phyloP scores from a whole-genome alignment of 2,888 invertebrate species.

The Synergus itoensis region DNA sequence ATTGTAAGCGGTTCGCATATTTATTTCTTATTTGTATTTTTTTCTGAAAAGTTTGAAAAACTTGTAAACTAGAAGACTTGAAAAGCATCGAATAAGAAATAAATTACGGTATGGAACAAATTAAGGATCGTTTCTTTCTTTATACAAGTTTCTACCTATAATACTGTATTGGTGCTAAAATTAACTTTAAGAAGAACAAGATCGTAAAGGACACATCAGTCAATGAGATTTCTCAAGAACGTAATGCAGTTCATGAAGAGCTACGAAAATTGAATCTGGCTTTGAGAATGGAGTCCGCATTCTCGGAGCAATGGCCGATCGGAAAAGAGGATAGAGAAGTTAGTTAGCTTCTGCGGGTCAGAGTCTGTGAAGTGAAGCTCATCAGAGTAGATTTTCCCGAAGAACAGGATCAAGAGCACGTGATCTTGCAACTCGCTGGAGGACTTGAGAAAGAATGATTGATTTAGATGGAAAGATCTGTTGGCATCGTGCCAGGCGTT shows the following conservation, averaged over 20 bases:
- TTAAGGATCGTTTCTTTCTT: background rate
- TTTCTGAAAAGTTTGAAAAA: no score
- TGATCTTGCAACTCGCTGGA: slow-evolving; percentile 52
- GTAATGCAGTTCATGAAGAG: slow-evolving; percentile 26
- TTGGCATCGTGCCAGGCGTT: background rate
- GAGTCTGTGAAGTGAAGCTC: slow-evolving; percentile 56
- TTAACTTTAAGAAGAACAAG: background rate
- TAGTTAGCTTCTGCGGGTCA: slow-evolving; percentile 41
- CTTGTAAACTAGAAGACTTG: no score
- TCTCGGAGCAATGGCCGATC: slow-evolving; percentile 32
- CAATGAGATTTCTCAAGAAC: slow-evolving; percentile 31
- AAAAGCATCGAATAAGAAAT: no score
- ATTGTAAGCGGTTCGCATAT: no score
- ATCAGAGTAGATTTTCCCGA: slow-evolving; percentile 55
- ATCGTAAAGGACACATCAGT: background rate
- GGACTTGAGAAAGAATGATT: slow-evolving; percentile 40
- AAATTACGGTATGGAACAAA: background rate
- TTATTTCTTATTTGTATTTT: no score
- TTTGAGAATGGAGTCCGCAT: slow-evolving; percentile 11
- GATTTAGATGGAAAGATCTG: slow-evolving; percentile 13
- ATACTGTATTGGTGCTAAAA: background rate
- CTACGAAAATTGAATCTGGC: slow-evolving; percentile 16
- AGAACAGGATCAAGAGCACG: slow-evolving; percentile 52
- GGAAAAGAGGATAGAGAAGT: slow-evolving; percentile 33
- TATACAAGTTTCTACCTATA: background rate